Conservation (phyloP, 2,888 invertebrate species). For the Lasioglossum vierecki region DNA sequence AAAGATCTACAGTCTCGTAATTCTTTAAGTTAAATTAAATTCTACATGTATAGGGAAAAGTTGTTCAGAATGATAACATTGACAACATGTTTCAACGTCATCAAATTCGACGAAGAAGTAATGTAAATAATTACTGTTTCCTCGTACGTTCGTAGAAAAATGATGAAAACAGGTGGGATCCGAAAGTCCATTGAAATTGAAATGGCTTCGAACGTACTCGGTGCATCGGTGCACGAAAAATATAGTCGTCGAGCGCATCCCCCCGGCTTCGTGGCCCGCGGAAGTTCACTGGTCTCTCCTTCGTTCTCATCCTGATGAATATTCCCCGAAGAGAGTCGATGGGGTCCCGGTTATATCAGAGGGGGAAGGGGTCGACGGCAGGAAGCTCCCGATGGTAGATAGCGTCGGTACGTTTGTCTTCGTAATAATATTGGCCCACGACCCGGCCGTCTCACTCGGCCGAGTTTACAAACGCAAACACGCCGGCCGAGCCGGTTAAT, state of each 20-base stretch:
- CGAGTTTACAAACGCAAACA: conserved; percentile 75
- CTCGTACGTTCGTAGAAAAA: not conserved
- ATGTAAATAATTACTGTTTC: not conserved
- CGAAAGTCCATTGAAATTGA: not conserved
- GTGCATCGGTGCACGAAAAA: conserved; percentile 34
- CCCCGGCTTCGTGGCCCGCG: conserved; percentile 16
- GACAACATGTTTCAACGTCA: too few species aligned
- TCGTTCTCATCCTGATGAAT: conserved; percentile 72
- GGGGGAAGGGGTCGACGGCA: conserved; percentile 33
- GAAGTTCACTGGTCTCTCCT: conserved; percentile 53
- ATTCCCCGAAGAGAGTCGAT: conserved; percentile 64
- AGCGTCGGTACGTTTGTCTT: conserved; percentile 77
- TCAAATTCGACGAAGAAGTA: too few species aligned
- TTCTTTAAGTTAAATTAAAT: too few species aligned
- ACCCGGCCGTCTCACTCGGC: conserved; percentile 61
- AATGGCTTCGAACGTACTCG: not conserved
- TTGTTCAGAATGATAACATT: too few species aligned
- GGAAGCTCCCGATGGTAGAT: conserved; percentile 73
- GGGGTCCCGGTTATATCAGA: conserved; percentile 20
- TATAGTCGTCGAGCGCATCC: conserved; percentile 50
- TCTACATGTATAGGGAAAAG: too few species aligned
- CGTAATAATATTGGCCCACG: conserved; percentile 74
- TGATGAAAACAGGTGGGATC: not conserved
- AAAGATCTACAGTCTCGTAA: too few species aligned
- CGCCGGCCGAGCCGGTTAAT: conserved; percentile 71